Base-by-base conservation (phyloP, 2,113 vertebrate genomes). In the Melanerpes formicivorus region DNA sequence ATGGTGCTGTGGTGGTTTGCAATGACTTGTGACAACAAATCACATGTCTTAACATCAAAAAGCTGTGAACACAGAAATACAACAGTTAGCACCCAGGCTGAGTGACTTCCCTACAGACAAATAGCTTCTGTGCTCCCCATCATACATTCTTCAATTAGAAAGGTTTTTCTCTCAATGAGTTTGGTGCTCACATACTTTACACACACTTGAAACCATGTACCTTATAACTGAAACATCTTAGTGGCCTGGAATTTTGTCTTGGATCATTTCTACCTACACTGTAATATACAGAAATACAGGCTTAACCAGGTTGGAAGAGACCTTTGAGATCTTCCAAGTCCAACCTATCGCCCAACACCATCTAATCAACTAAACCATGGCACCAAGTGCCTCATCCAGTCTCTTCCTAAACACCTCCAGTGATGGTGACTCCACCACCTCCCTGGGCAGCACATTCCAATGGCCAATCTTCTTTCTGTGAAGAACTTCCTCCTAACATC, bases 1-100 rank as follows among this genome's bases (percentile, higher is more conserved):
- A 99, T 98, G 21, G 97, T 98, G 94, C 98, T 98, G 55, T 98
- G 96, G 42, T 98, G 98, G 69, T 97, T 98, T 13, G 97, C 91
- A 8, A 96, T 82, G 86, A 99, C 97, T 96, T 99, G 97, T 22
- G 98, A 90, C 93, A 99, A 65, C 69, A 99, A 92, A 65, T 88
- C 84, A 52, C 96, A 95, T 0, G 98, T 98, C 81, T 97, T 89
- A 54, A 97, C 94, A 55, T 98, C 98, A 97, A 99, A 98, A 92
- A 99, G 96, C 99, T 99, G 97, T 77, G 79, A 95, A 97, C 32
- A 95, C 52, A 78, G 14, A 91, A 80, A 82, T 42, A n/a, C 12
- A 83, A 40, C 2, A 83, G 48, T 80, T 85, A 93, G 52, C 21
- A 80, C 4, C 9, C 37, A 64, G 25, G 34, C 4, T 18, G 23